These are phyloP conservation scores for Pseudanteris insignis DNA, from an alignment of 2,888 invertebrate genomes.

Conservation along the genomic window DNA sequence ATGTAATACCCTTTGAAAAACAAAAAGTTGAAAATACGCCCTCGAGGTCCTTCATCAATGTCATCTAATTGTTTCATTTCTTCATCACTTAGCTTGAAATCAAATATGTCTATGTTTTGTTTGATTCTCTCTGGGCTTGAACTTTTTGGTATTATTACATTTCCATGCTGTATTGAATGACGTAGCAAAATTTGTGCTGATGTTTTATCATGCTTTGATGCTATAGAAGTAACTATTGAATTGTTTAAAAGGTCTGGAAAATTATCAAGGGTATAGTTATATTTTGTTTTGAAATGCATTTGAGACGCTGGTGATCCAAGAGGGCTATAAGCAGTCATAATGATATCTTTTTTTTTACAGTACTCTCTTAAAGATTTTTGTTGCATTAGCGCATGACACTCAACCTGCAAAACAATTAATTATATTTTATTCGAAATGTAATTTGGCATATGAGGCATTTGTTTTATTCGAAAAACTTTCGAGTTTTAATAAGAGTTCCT, in stretches of 20 bases:
- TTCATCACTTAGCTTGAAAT: slow-evolving; percentile 71
- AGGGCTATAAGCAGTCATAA: slow-evolving; percentile 74
- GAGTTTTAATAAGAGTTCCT: too few relatives aligned
- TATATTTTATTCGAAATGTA: too few relatives aligned
- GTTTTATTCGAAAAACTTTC: too few relatives aligned
- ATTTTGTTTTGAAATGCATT: slow-evolving; percentile 60
- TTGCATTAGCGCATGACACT: slow-evolving; percentile 81
- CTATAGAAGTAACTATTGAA: slow-evolving; percentile 70
- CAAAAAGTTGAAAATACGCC: slow-evolving; percentile 76
- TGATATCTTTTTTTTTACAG: slow-evolving; percentile 73
- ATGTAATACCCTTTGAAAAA: slow-evolving; percentile 63
- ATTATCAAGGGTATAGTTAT: slow-evolving; percentile 55
- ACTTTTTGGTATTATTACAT: slow-evolving; percentile 83
- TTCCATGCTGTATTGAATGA: slow-evolving; percentile 74
- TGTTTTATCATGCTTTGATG: slow-evolving; percentile 71
- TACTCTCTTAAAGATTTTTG: slow-evolving; percentile 73
- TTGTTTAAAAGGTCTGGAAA: slow-evolving; percentile 73
- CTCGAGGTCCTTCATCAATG: slow-evolving; percentile 73
- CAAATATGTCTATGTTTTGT: slow-evolving; percentile 76
- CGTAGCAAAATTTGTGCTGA: slow-evolving; percentile 78
- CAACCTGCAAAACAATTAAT: slow-evolving; percentile 70
- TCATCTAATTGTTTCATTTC: slow-evolving; percentile 70
- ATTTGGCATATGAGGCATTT: too few relatives aligned
- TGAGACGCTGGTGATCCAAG: slow-evolving; percentile 78
- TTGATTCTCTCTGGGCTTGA: slow-evolving; percentile 74